Conservation (phyloP, 2,888 invertebrate species). For the Leptinotarsa rubiginosa region DNA sequence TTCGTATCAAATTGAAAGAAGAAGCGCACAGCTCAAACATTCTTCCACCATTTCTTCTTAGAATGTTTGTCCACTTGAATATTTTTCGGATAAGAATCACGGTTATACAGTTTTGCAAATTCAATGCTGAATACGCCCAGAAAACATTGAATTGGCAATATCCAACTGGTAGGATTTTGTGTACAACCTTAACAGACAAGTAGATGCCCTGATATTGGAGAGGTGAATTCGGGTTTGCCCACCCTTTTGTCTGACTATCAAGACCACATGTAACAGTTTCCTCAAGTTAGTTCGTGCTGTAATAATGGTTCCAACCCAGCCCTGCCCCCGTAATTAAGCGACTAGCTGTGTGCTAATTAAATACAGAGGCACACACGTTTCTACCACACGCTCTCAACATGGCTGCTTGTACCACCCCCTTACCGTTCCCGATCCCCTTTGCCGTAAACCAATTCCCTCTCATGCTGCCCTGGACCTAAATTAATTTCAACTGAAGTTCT, state of each 20-base stretch:
- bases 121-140: no score
- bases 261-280: slow-evolving; percentile 63
- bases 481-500: slow-evolving; percentile 64
- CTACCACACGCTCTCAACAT: slow-evolving; percentile 62
- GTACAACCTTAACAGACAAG: slow-evolving; percentile 27
- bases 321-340: slow-evolving; percentile 65
- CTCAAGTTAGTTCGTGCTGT: slow-evolving; percentile 62
- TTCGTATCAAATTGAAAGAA: no score
- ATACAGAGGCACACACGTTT: slow-evolving; percentile 63
- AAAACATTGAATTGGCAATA: no score
- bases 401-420: slow-evolving; percentile 49
- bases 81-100: no score
- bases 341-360: slow-evolving; percentile 65
- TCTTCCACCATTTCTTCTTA: no score
- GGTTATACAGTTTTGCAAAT: no score
- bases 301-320: slow-evolving; percentile 63
- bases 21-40: no score
- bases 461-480: slow-evolving; percentile 60
- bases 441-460: slow-evolving; percentile 39
- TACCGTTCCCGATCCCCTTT: slow-evolving; percentile 21
- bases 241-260: slow-evolving; percentile 49
- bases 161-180: no score
- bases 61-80: no score
- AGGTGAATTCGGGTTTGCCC: slow-evolving; percentile 25
- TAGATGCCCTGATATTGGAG: slow-evolving; percentile 3